phyloP scores from a whole-genome alignment of 2,888 invertebrate genomes.

The Cryptocephalus primarius region DNA sequence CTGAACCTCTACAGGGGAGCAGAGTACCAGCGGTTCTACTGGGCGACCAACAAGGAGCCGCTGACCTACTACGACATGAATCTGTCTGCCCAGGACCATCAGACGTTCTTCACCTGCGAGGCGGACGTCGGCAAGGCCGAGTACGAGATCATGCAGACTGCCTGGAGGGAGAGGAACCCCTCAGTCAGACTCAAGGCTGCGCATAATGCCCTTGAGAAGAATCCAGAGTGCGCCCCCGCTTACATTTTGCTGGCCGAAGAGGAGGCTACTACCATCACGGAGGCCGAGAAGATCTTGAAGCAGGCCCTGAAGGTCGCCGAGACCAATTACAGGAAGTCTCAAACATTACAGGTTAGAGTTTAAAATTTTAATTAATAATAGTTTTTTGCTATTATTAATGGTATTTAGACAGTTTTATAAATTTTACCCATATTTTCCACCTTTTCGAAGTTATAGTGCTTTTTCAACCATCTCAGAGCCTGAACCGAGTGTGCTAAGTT shows the following conservation, averaged over 20 bases:
- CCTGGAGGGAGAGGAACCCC: slow-evolving; percentile 92
- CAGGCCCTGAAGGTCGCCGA: slow-evolving; percentile 79
- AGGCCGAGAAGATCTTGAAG: slow-evolving; percentile 74
- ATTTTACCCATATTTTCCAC: too few relatives aligned
- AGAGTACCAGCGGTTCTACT: slow-evolving; percentile 91
- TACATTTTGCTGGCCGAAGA: slow-evolving; percentile 93
- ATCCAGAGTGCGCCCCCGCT: slow-evolving; percentile 89
- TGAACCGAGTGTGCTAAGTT: too few relatives aligned
- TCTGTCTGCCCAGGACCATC: slow-evolving; percentile 96
- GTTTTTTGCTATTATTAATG: too few relatives aligned
- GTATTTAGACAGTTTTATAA: too few relatives aligned
- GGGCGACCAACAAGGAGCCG: slow-evolving; percentile 85
- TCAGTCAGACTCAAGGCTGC: slow-evolving; percentile 85
- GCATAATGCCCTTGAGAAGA: slow-evolving; percentile 73
- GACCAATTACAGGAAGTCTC: slow-evolving; percentile 61
- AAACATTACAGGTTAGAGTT: slow-evolving; percentile 47
- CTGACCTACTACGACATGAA: slow-evolving; percentile 99
- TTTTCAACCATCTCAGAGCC: too few relatives aligned
- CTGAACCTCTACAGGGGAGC: slow-evolving; percentile 90
- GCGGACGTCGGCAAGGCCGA: slow-evolving; percentile 77
- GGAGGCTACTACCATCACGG: slow-evolving; percentile 84
- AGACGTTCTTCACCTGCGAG: slow-evolving; percentile 90
- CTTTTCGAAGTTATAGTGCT: too few relatives aligned
- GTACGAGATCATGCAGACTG: slow-evolving; percentile 91
- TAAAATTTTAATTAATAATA: neutral